These are phyloP conservation scores for Gyps fulvus DNA, from an alignment of 2,113 vertebrate genomes.

Conservation along the genomic window DNA sequence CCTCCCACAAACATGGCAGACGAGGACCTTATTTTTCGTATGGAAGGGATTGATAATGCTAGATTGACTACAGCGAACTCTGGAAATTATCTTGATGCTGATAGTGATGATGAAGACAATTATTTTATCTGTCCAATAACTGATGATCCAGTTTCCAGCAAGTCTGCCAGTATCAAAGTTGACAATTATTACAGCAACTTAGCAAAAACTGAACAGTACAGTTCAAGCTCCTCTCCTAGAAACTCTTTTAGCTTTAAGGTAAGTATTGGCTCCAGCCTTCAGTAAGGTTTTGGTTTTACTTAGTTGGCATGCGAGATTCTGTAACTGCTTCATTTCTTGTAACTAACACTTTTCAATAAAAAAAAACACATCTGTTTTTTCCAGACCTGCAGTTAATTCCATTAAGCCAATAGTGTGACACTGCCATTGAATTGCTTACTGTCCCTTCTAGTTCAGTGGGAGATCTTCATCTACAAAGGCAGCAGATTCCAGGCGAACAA, in stretches of 20 bases:
- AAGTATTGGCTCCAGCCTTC: slow-evolving; percentile 10
- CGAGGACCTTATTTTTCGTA: slow-evolving; percentile 93
- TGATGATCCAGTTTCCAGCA: slow-evolving; percentile 76
- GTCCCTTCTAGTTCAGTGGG: background rate
- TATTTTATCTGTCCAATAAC: slow-evolving; percentile 88
- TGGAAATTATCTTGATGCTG: slow-evolving; percentile 60
- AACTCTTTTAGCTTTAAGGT: slow-evolving; percentile 84
- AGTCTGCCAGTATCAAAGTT: slow-evolving; percentile 63
- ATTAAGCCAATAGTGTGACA: background rate
- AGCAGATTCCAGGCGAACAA: background rate
- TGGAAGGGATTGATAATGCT: slow-evolving; percentile 86
- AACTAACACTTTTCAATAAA: background rate
- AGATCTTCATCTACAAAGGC: background rate
- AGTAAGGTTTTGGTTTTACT: background rate
- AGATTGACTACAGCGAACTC: background rate
- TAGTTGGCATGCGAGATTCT: background rate
- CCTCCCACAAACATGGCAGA: slow-evolving; percentile 80
- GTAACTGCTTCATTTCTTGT: background rate
- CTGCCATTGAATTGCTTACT: background rate
- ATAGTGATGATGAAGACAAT: slow-evolving; percentile 85
- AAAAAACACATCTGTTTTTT: background rate
- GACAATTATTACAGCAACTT: slow-evolving; percentile 74
- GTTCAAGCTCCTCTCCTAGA: slow-evolving; percentile 79
- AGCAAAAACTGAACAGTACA: slow-evolving; percentile 65
- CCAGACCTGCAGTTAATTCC: slow-evolving; percentile 36